phyloP scores from a whole-genome alignment of 2,888 invertebrate species.

The Ectobius pallidus region DNA sequence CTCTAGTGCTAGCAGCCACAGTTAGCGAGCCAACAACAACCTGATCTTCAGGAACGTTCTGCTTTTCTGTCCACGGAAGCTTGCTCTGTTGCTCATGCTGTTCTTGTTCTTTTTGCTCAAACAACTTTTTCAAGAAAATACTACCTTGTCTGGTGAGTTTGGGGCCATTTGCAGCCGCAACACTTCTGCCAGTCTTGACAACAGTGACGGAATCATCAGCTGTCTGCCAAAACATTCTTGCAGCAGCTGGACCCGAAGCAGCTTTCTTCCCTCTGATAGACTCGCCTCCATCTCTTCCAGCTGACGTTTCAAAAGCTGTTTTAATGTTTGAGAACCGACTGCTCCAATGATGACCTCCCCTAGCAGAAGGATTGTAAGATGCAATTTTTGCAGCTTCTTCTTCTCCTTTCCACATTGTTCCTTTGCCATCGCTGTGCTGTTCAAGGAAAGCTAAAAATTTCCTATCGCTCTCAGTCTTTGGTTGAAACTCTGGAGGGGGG shows the following conservation, averaged over 20 bases:
- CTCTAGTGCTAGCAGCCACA: constrained; percentile 44
- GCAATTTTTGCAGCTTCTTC: constrained; percentile 50
- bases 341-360: constrained; percentile 73
- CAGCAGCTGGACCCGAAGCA: constrained; percentile 52
- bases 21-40: constrained; percentile 56
- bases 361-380: constrained; percentile 48
- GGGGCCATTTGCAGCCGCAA: constrained; percentile 51
- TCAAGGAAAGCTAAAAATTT: constrained; percentile 85
- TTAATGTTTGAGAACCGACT: constrained; percentile 84
- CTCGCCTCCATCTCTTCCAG: constrained; percentile 22
- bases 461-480: constrained; percentile 84
- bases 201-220: constrained; percentile 59
- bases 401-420: constrained; percentile 46
- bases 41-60: constrained; percentile 48
- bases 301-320: constrained; percentile 72
- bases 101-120: constrained; percentile 46
- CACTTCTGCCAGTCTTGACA: constrained; percentile 42
- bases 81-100: constrained; percentile 49
- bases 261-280: constrained; percentile 20
- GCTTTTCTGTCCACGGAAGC: constrained; percentile 44
- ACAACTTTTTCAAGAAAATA: constrained; percentile 43
- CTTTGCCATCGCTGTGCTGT: constrained; percentile 67
- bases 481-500: constrained; percentile 71
- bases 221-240: constrained; percentile 67
- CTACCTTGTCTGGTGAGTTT: constrained; percentile 43